Evolutionary conservation across 2,888 invertebrate genomes (phyloP), one percentile per base, ranked within the genome.

Genomic region (Zhengitettix transpicula): DNA sequence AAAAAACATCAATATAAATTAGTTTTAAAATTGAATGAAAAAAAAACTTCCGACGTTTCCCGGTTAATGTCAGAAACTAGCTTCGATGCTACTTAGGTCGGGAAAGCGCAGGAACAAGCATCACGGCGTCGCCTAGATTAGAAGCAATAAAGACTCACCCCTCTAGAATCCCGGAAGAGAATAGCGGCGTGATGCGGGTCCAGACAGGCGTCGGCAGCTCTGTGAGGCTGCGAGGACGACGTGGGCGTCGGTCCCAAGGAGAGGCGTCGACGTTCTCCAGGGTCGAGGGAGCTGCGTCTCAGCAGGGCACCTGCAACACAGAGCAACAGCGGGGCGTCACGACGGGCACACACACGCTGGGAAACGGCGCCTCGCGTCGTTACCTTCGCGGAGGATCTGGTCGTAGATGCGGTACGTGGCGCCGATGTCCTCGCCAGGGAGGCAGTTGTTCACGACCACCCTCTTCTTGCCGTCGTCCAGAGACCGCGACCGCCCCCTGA

Each of bases 121-220:
- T 28, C 28, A 28, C 28, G 7, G 2, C 3, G 28, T 28, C 28
- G 7, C 28, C 28, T 28, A 28, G 2, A 7, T 28, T 2, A 28
- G 28, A 5, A 28, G 28, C 2, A 28, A 28, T 28, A 7, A 28
- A 28, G 28, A 81, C 89, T 87, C 73, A 92, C 92, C 80, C 92
- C 92, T 77, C 92, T 79, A n/a, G 92, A 89, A 74, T 93, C 91
- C 67, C 92, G 79, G 75, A 93, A 93, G 64, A 93, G 78, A 68
- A 93, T 92, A 68, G 93, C 92, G 58, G 91, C 90, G 74, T 91
- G 91, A 68, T 88, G 82, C 16, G 92, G 91, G 75, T 93, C 92
- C 65, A 91, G 74, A 67, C 81, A 84, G 58, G 87, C 87, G 71
- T 91, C 91, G 1, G 85, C 83, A 1, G 85, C 83, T 64, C 87